phyloP scores from a whole-genome alignment of 2,888 invertebrate genomes.

The Drosophila anceps region DNA sequence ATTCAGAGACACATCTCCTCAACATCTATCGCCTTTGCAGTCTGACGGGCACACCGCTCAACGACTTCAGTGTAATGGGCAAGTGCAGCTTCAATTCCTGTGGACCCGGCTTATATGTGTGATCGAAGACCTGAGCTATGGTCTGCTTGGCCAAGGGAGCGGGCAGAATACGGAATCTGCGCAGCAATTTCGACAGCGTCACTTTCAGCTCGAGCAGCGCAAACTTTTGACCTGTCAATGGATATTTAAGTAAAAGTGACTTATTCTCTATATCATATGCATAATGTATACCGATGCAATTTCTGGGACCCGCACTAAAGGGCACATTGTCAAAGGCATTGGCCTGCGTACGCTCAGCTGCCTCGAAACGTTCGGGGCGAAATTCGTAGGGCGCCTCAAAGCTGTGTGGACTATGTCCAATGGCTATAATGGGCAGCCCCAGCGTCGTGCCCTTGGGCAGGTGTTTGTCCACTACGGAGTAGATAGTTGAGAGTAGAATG shows the following conservation, averaged over 20 bases:
- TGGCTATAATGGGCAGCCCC: conserved; percentile 63
- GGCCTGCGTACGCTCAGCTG: conserved; percentile 33
- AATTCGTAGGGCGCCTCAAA: conserved; percentile 76
- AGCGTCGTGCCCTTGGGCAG: conserved; percentile 74
- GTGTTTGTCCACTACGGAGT: conserved; percentile 64
- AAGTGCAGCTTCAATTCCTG: conserved; percentile 49
- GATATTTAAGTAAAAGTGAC: not conserved
- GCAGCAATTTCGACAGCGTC: conserved; percentile 86
- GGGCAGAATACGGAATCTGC: conserved; percentile 85
- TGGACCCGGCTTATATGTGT: conserved; percentile 27
- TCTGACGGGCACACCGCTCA: conserved; percentile 51
- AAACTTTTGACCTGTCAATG: conserved; percentile 85
- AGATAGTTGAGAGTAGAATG: not conserved
- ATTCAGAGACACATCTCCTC: not conserved
- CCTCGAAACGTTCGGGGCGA: conserved; percentile 85
- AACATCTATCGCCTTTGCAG: conserved; percentile 27
- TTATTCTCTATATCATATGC: not conserved
- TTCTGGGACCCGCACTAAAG: conserved; percentile 89
- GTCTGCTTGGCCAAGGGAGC: conserved; percentile 84
- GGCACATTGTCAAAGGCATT: conserved; percentile 87
- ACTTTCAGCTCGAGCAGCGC: conserved; percentile 87
- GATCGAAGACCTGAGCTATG: conserved; percentile 64
- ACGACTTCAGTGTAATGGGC: conserved; percentile 55
- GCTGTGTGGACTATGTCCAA: conserved; percentile 72
- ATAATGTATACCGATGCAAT: conserved; percentile 79